Conservation (phyloP, 2,797 vertebrate species). For the Sardinella longiceps region DNA sequence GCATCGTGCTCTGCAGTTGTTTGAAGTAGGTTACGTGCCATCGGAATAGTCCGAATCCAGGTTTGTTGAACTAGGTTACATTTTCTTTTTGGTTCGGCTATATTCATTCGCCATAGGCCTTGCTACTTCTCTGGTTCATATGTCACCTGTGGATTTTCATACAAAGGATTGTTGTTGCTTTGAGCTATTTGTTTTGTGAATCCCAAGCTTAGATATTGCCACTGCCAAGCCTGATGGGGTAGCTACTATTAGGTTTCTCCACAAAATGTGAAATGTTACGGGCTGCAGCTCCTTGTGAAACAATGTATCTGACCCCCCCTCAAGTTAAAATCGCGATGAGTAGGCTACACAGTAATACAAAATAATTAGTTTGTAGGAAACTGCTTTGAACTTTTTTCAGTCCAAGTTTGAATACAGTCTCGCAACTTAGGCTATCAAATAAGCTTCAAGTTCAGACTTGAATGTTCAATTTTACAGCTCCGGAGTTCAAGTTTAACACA, state of each 20-base stretch:
- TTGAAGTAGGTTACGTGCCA: slow-evolving; percentile 23
- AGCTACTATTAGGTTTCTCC: neutral
- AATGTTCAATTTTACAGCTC: neutral
- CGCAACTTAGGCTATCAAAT: neutral
- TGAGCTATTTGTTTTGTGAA: neutral
- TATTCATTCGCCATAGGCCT: too few species aligned
- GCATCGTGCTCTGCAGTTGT: slow-evolving; percentile 25
- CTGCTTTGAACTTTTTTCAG: neutral
- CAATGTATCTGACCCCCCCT: neutral
- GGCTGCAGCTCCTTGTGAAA: neutral
- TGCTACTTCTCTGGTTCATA: neutral
- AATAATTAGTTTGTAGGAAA: neutral
- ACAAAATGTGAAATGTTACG: neutral
- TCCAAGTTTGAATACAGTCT: neutral
- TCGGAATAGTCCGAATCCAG: slow-evolving; percentile 8
- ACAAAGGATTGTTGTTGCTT: neutral
- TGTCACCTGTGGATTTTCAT: slow-evolving; percentile 10
- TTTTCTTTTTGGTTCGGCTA: too few species aligned
- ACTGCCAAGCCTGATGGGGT: neutral
- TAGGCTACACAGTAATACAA: neutral
- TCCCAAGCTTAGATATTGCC: neutral
- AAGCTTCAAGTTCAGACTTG: neutral
- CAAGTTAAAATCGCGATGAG: neutral
- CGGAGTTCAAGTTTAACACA: too few species aligned
- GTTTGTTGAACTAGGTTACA: slow-evolving; percentile 3